phyloP scores from a whole-genome alignment of 2,888 invertebrate species.

The Mythimna lalbum region DNA sequence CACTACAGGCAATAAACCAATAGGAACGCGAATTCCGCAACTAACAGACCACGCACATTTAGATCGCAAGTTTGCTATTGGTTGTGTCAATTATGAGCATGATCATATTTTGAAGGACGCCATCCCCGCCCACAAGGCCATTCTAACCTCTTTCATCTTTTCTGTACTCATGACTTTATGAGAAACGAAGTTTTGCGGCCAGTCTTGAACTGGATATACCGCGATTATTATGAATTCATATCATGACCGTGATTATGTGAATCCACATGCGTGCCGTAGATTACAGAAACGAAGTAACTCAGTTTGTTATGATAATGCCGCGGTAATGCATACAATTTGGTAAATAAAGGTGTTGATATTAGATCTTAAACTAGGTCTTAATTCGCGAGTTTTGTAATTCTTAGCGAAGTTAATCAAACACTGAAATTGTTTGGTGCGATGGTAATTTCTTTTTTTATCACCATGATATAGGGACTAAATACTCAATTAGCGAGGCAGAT shows the following conservation, averaged over 20 bases:
- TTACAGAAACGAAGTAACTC: constrained; percentile 47
- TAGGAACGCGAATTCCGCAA: too few species aligned
- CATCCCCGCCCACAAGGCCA: too few species aligned
- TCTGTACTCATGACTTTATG: constrained; percentile 49
- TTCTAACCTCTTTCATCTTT: too few species aligned
- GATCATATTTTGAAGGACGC: too few species aligned
- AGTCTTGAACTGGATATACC: constrained; percentile 67
- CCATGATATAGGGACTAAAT: too few species aligned
- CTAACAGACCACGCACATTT: too few species aligned
- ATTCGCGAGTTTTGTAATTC: neutral
- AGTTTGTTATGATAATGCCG: constrained; percentile 49
- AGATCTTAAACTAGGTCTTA: constrained; percentile 10
- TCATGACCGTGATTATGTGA: constrained; percentile 68
- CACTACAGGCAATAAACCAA: too few species aligned
- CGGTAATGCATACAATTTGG: constrained; percentile 38
- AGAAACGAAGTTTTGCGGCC: constrained; percentile 69
- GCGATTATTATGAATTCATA: constrained; percentile 70
- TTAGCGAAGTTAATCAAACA: constrained; percentile 4
- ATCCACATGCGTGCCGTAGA: constrained; percentile 55
- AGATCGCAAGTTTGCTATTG: too few species aligned
- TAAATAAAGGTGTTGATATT: constrained; percentile 38
- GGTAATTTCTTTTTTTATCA: neutral
- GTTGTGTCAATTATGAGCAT: too few species aligned
- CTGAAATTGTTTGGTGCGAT: neutral
- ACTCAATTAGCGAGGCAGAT: too few species aligned